These are phyloP conservation scores for Teleiodes luculella DNA, from an alignment of 2,888 invertebrate species.

Conservation along the genomic window DNA sequence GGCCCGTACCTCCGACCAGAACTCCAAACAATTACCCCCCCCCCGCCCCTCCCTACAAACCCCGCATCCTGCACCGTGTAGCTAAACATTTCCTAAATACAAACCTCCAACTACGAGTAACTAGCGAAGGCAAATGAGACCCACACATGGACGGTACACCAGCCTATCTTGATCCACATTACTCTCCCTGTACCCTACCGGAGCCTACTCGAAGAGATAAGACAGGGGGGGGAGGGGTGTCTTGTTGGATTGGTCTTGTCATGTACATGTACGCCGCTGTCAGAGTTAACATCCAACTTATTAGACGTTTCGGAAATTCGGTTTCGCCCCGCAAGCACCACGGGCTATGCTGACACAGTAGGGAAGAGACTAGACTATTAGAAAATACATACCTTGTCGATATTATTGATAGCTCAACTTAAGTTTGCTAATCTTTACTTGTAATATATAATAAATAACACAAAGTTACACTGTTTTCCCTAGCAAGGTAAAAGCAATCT, in stretches of 20 bases:
- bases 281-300: constrained; percentile 75
- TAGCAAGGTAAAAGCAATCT: no score
- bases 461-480: no score
- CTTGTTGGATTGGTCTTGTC: constrained; percentile 49
- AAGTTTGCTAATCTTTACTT: no score
- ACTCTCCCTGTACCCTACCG: constrained; percentile 26
- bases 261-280: constrained; percentile 64
- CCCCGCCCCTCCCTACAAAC: constrained; percentile 19
- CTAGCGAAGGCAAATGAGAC: constrained; percentile 64
- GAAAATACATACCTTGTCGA: constrained; percentile 28
- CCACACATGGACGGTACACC: constrained; percentile 45
- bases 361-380: constrained; percentile 18
- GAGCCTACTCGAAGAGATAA: constrained; percentile 25
- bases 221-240: constrained; percentile 33
- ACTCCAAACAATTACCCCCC: constrained; percentile 19
- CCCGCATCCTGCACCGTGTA: constrained; percentile 37
- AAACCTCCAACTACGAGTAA: constrained; percentile 55
- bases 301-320: constrained; percentile 78
- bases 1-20: constrained; percentile 5
- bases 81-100: constrained; percentile 67
- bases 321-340: constrained; percentile 70
- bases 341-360: constrained; percentile 51
- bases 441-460: no score
- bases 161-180: constrained; percentile 42
- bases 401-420: no score